phyloP scores from a whole-genome alignment of 2,797 vertebrate species.

The Iguana delicatissima region DNA sequence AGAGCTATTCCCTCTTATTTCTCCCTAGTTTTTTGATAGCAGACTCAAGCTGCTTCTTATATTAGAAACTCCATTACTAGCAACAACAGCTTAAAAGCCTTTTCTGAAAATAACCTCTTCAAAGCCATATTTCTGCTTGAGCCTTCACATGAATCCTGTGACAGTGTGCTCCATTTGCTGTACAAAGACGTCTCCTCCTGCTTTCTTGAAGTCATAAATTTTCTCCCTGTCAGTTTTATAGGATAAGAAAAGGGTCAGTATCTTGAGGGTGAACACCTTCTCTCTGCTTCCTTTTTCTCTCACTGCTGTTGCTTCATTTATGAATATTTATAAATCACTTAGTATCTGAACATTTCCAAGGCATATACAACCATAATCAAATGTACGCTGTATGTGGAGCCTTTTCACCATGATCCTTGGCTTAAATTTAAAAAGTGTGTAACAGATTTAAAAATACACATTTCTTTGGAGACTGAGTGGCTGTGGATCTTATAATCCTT shows the following conservation, averaged over 20 bases:
- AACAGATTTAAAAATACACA: neutral
- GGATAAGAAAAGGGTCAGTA: neutral
- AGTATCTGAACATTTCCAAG: neutral
- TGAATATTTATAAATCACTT: neutral
- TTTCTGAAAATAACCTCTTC: neutral
- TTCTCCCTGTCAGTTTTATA: neutral
- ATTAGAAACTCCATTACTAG: neutral
- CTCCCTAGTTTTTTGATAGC: fast-evolving
- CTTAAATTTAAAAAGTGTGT: neutral
- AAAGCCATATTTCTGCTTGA: neutral
- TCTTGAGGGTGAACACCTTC: neutral
- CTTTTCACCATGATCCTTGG: neutral
- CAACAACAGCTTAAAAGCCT: neutral
- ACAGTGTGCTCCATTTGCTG: neutral
- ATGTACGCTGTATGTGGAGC: neutral
- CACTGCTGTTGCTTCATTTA: too few species aligned
- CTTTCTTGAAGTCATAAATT: neutral
- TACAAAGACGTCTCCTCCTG: neutral
- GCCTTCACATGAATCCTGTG: neutral
- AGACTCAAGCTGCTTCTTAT: neutral
- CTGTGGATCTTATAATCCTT: neutral
- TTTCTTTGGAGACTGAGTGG: neutral
- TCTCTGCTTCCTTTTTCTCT: too few species aligned
- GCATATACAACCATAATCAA: too few species aligned
- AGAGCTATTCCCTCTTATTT: fast-evolving